Conservation (phyloP, 2,113 vertebrate species). For the Ceratotherium simum region DNA sequence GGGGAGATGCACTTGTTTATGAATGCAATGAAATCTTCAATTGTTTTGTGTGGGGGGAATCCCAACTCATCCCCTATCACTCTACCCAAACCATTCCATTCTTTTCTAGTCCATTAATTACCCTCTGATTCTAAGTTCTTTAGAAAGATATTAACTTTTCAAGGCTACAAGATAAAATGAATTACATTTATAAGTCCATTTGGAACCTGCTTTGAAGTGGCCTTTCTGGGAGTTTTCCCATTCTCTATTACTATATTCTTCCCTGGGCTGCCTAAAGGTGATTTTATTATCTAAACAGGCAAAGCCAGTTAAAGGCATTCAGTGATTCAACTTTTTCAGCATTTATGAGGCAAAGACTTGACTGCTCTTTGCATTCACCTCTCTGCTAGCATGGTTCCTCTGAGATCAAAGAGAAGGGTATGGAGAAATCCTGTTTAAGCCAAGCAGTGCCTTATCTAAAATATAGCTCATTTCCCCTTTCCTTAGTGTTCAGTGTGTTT, state of each 20-base stretch:
- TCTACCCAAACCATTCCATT: neutral
- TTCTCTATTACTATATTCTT: neutral
- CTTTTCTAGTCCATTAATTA: neutral
- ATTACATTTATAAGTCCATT: neutral
- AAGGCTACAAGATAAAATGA: neutral
- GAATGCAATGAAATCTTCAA: neutral
- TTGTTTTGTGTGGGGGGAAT: neutral
- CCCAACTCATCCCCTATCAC: neutral
- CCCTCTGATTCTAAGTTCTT: neutral
- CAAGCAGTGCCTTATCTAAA: constrained; percentile 20
- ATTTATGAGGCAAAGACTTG: neutral
- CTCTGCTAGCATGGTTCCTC: neutral
- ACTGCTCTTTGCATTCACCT: neutral
- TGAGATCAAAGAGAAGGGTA: neutral
- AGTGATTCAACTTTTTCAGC: constrained; percentile 27
- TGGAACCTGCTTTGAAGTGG: neutral
- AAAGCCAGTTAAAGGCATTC: neutral
- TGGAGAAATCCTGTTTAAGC: neutral
- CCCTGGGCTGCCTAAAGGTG: neutral
- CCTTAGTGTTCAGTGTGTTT: neutral
- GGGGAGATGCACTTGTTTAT: neutral
- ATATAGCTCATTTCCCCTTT: neutral
- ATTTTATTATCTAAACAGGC: neutral
- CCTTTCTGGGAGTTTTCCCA: neutral
- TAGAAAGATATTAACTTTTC: constrained; percentile 11